Conservation (phyloP, 2,113 vertebrate genomes). For the Dicaeum eximium region DNA sequence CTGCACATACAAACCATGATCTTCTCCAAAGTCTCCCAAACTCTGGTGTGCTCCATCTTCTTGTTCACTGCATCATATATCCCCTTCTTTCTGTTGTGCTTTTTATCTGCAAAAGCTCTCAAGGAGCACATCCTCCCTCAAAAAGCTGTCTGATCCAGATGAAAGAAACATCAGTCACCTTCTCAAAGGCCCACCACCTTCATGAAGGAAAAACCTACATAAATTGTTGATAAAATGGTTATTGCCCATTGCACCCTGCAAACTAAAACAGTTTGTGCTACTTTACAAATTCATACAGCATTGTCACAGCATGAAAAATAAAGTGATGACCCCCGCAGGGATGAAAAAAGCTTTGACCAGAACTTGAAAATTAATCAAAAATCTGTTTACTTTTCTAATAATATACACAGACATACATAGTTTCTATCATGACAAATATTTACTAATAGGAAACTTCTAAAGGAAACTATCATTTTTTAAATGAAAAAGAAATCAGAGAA, state of each 20-base stretch:
- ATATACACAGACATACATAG: neutral
- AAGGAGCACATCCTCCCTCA: neutral
- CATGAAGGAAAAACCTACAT: neutral
- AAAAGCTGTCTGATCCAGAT: neutral
- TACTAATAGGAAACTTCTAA: slow-evolving; percentile 6
- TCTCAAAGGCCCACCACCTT: neutral
- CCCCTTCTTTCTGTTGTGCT: neutral
- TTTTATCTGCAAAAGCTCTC: neutral
- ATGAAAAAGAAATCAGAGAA: neutral
- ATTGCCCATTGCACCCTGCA: neutral
- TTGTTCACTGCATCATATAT: neutral
- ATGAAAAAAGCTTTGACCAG: neutral
- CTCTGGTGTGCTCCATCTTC: neutral
- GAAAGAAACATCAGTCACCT: neutral
- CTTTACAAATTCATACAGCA: neutral
- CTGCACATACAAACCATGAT: neutral
- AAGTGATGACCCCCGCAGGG: neutral
- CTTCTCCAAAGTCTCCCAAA: neutral
- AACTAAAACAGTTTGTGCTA: neutral
- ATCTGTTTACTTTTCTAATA: neutral
- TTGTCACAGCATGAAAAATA: neutral
- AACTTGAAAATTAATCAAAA: neutral
- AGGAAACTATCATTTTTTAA: neutral
- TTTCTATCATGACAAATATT: slow-evolving; percentile 13
- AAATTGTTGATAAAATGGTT: neutral